These are phyloP conservation scores for Micronisus gabar DNA, from an alignment of 2,113 vertebrate genomes.

Conservation along the genomic window DNA sequence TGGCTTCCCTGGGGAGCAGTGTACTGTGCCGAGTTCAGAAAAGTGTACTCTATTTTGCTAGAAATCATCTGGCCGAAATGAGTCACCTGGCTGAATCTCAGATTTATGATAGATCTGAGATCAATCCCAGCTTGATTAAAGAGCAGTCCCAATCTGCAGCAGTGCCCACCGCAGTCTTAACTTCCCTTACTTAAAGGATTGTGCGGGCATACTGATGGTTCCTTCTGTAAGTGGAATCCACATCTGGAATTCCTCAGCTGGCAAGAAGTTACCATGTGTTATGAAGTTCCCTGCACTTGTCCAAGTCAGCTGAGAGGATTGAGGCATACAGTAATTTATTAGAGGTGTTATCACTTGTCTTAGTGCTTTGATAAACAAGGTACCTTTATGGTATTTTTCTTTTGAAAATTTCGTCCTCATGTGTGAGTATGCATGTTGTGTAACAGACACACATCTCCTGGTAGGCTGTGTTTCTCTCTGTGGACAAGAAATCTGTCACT, in stretches of 20 bases:
- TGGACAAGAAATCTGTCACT: not conserved
- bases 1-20: not conserved
- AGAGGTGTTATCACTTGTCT: not conserved
- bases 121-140: not conserved
- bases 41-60: not conserved
- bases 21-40: not conserved
- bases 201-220: not conserved
- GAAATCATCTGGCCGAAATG: not conserved
- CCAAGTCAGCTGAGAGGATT: not conserved
- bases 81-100: not conserved
- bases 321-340: not conserved
- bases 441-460: not conserved
- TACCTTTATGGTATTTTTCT: not conserved
- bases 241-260: not conserved
- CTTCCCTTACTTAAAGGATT: not conserved
- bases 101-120: not conserved
- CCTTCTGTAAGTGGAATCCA: not conserved
- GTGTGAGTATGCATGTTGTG: not conserved
- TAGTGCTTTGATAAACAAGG: not conserved
- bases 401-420: not conserved
- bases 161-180: accelerated
- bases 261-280: not conserved
- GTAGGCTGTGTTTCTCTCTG: not conserved
- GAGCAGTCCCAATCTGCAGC: not conserved
- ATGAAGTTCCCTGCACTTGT: not conserved